Evolutionary conservation across 2,113 vertebrate genomes (phyloP), one percentile per base, ranked within the genome.

Genomic region (Ochotona princeps): DNA sequence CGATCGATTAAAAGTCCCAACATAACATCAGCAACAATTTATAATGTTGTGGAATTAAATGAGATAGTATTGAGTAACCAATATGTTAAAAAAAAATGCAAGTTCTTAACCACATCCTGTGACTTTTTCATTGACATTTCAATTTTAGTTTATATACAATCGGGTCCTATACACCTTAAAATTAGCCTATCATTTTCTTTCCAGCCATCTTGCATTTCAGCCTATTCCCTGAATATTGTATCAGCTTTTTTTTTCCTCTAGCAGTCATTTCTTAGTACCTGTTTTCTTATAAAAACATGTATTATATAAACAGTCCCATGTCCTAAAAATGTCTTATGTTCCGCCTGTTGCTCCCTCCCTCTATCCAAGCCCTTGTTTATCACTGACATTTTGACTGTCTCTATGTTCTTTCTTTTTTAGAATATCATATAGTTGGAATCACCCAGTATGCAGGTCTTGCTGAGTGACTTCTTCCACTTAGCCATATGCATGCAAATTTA

Each of bases 71-170:
- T n/a, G n/a, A n/a, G n/a, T n/a, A n/a, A n/a, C n/a, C n/a, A n/a
- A n/a, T n/a, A n/a, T n/a, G n/a, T n/a, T n/a, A n/a, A n/a, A n/a
- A n/a, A n/a, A n/a, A n/a, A n/a, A n/a, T n/a, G n/a, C n/a, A n/a
- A n/a, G n/a, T n/a, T n/a, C n/a, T n/a, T n/a, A n/a, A n/a, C n/a
- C n/a, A n/a, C n/a, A n/a, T n/a, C n/a, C n/a, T n/a, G n/a, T n/a
- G n/a, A 60, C 63, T 84, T 83, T 93, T 75, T 75, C 54, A 96
- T 54, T 25, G 44, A 91, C 28, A 44, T 80, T 80, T n/a, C n/a
- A n/a, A n/a, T n/a, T n/a, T n/a, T n/a, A n/a, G n/a, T n/a, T n/a
- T n/a, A n/a, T n/a, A n/a, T n/a, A n/a, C n/a, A n/a, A n/a, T n/a
- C n/a, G n/a, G n/a, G n/a, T n/a, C n/a, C n/a, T n/a, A n/a, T n/a